Evolutionary conservation across 2,113 vertebrate genomes (phyloP).

Genomic region (Stigmatopora nigra): DNA sequence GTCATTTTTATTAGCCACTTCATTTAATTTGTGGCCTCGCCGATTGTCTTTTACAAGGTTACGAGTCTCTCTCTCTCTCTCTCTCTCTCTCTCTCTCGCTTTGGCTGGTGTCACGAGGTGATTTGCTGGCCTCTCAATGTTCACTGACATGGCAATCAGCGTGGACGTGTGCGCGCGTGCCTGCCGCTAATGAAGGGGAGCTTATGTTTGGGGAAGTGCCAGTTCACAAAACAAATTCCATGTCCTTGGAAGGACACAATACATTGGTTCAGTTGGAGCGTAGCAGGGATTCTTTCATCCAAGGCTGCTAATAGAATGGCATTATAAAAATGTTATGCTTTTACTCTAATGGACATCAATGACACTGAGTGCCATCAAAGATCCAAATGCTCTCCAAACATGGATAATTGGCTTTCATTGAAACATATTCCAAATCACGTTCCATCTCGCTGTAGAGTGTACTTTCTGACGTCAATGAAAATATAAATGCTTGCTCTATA

Average conservation of each 20-base stretch:
- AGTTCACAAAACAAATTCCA: slow-evolving; percentile 54
- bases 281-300: slow-evolving; percentile 60
- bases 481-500: not conserved
- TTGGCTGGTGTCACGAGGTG: slow-evolving; percentile 44
- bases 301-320: slow-evolving; percentile 65
- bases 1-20: slow-evolving; percentile 66
- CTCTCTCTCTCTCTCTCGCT: slow-evolving; percentile 27
- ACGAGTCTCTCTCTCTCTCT: slow-evolving; percentile 29
- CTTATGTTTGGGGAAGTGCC: slow-evolving; percentile 50
- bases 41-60: slow-evolving; percentile 64
- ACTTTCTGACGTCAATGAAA: not conserved
- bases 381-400: slow-evolving; percentile 59
- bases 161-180: slow-evolving; percentile 8
- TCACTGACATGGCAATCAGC: slow-evolving; percentile 44
- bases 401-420: slow-evolving; percentile 59
- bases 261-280: slow-evolving; percentile 65
- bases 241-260: slow-evolving; percentile 56
- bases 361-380: slow-evolving; percentile 55
- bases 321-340: slow-evolving; percentile 68
- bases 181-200: slow-evolving; percentile 29
- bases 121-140: slow-evolving; percentile 47
- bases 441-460: not conserved
- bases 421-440: not conserved
- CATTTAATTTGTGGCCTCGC: slow-evolving; percentile 58
- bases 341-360: slow-evolving; percentile 57